Evolutionary conservation across 2,888 invertebrate genomes (phyloP).

Genomic region (Papilio protenor): DNA sequence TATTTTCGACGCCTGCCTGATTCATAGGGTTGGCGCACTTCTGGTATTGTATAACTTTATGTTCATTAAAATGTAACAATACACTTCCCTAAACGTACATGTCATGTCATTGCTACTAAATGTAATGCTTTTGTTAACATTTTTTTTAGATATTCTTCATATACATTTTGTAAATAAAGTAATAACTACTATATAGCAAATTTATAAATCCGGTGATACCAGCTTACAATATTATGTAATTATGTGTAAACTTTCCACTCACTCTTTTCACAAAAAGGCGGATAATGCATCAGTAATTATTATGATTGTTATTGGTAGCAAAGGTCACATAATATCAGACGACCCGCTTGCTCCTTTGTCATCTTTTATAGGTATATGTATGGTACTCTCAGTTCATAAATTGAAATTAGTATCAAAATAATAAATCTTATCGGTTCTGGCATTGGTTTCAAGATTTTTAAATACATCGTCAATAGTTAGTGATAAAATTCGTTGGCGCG

Average conservation of each 20-base stretch:
- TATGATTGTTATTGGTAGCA: background rate
- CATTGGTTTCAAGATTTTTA: no score
- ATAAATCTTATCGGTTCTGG: no score
- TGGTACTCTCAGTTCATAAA: background rate
- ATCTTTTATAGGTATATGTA: background rate
- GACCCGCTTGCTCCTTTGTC: background rate
- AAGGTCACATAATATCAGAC: background rate
- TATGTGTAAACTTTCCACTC: background rate
- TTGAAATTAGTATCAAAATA: background rate
- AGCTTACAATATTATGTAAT: background rate
- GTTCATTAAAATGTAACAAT: constrained; percentile 19
- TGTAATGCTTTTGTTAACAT: background rate
- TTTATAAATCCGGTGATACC: no score
- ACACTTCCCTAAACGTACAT: background rate
- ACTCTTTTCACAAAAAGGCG: background rate
- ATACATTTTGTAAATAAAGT: background rate
- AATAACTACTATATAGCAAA: background rate
- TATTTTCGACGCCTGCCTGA: constrained; percentile 37
- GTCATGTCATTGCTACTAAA: background rate
- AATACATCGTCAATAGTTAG: no score
- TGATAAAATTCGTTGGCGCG: no score
- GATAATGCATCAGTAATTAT: background rate
- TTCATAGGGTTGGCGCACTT: constrained; percentile 34
- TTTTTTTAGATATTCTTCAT: background rate
- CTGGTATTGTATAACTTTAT: constrained; percentile 31